A percentile compares a stretch with the other conserved stretches of the same genome.
Conservation (phyloP, 2,888 invertebrate genomes). For the Cacoxenus indagator region DNA sequence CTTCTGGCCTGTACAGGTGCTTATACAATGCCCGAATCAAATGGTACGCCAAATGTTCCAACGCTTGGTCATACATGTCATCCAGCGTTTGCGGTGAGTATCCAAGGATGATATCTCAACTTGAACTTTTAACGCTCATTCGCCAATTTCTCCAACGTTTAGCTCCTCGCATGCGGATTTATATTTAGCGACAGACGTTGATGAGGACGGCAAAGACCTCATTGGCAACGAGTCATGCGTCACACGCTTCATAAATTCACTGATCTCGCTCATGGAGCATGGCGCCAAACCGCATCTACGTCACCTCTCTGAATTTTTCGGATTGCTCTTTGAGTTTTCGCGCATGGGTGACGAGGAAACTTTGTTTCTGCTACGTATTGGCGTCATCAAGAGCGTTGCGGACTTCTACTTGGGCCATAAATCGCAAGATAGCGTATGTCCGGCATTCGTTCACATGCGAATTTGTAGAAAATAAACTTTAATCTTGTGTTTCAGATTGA, state of each 20-base stretch:
- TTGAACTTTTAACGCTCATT: not conserved
- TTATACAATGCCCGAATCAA: slow-evolving; percentile 96
- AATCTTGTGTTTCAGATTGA: slow-evolving; percentile 62
- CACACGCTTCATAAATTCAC: slow-evolving; percentile 90
- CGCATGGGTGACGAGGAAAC: slow-evolving; percentile 96
- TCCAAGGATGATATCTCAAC: not conserved
- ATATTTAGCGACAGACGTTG: slow-evolving; percentile 74
- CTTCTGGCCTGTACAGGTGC: slow-evolving; percentile 95
- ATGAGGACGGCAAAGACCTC: slow-evolving; percentile 70
- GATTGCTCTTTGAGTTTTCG: slow-evolving; percentile 91
- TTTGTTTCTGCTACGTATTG: slow-evolving; percentile 86
- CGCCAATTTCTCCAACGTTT: no score
- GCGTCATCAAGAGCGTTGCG: slow-evolving; percentile 91
- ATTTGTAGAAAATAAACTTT: not conserved
- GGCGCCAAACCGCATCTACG: slow-evolving; percentile 88
- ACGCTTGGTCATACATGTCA: slow-evolving; percentile 93
- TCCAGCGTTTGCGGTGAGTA: slow-evolving; percentile 83
- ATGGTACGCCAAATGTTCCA: slow-evolving; percentile 98
- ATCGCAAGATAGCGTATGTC: slow-evolving; percentile 77
- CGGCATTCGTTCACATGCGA: not conserved
- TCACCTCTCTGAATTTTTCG: slow-evolving; percentile 93
- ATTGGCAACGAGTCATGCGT: slow-evolving; percentile 88
- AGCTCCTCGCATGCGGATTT: slow-evolving; percentile 75
- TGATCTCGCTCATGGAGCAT: slow-evolving; percentile 88
- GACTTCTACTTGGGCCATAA: slow-evolving; percentile 93